phyloP scores from a whole-genome alignment of 2,888 invertebrate species.

The Camptogramma bilineatum region DNA sequence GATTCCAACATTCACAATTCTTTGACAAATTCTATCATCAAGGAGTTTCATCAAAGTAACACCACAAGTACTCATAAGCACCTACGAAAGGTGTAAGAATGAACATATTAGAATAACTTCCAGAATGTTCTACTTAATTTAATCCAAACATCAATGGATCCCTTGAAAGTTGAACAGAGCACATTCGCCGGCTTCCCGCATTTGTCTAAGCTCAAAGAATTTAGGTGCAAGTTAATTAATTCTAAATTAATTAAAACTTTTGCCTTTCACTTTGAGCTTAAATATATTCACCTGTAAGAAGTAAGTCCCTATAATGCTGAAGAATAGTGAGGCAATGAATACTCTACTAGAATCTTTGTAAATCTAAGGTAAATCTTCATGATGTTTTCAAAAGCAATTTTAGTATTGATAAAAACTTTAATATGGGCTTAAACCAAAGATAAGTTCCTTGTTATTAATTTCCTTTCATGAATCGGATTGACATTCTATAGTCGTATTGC shows the following conservation, averaged over 20 bases:
- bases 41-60: too few species aligned
- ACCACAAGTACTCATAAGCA: too few species aligned
- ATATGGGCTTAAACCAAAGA: too few species aligned
- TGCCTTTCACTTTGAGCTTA: slow-evolving; percentile 2
- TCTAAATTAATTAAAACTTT: slow-evolving; percentile 58
- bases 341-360: background rate
- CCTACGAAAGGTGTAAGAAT: too few species aligned
- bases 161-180: slow-evolving; percentile 1
- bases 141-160: slow-evolving; percentile 4
- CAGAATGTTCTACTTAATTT: background rate
- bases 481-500: too few species aligned
- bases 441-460: too few species aligned
- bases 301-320: background rate
- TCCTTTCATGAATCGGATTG: too few species aligned
- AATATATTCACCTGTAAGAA: background rate
- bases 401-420: too few species aligned
- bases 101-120: background rate
- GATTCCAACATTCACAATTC: too few species aligned
- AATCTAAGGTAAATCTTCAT: background rate
- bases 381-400: too few species aligned
- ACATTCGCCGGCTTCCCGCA: slow-evolving; percentile 38
- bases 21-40: too few species aligned
- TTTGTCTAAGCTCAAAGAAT: slow-evolving; percentile 48
- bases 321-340: background rate
- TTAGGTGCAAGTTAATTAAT: slow-evolving; percentile 50